Conservation (phyloP, 2,113 vertebrate genomes). For the Centrocercus urophasianus region DNA sequence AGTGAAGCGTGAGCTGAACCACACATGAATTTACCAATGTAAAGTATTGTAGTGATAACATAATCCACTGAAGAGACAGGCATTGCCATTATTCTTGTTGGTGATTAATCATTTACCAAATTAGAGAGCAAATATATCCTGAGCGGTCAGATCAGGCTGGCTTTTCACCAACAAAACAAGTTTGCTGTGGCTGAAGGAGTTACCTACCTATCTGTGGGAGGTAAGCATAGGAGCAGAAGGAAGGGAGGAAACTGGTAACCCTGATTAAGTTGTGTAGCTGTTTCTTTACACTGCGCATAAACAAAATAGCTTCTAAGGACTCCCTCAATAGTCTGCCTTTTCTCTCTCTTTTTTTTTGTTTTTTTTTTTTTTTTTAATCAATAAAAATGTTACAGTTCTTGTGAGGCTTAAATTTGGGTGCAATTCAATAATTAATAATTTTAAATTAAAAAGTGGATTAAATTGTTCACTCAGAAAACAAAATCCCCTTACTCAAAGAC, state of each 20-base stretch:
- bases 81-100: background rate
- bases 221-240: background rate
- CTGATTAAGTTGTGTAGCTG: background rate
- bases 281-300: background rate
- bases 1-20: slow-evolving; percentile 32
- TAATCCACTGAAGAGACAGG: background rate
- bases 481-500: background rate
- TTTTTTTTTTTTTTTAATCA: background rate
- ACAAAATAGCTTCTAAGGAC: background rate
- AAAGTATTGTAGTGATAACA: slow-evolving; percentile 18
- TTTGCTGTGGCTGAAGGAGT: background rate
- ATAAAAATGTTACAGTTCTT: background rate
- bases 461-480: background rate
- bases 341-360: background rate
- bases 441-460: too few relatives aligned
- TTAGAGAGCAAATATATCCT: background rate
- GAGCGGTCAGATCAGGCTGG: background rate
- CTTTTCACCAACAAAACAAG: background rate
- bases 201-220: background rate
- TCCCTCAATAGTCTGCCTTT: background rate
- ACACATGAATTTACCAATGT: background rate
- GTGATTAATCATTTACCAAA: slow-evolving; percentile 35
- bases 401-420: background rate
- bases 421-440: too few relatives aligned
- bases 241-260: background rate